Evolutionary conservation across 2,113 vertebrate species (phyloP), one percentile per base, ranked within the genome.

Genomic region (Gasterosteus aculeatus): DNA sequence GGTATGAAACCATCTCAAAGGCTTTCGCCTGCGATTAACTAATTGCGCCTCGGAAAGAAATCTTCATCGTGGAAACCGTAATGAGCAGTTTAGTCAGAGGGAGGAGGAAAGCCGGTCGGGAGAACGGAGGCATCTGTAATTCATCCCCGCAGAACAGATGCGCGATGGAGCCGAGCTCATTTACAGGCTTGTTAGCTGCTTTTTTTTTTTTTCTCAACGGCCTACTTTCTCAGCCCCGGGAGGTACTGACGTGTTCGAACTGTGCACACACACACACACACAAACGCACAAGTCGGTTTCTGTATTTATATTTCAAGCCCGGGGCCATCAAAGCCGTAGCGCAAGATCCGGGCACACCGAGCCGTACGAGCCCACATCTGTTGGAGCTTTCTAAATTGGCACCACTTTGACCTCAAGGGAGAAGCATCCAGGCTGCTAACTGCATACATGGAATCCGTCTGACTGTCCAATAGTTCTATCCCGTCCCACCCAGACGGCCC

Each of bases 101-200:
- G 71, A 78, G 85, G 16, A 78, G 80, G 75, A 29, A 84, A 85
- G 68, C 86, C 71, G 81, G 80, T 90, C 81, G 82, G 49, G 11
- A 53, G 79, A 77, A 72, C 54, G 57, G 63, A 66, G 62, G 69
- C 86, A 71, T 60, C 78, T 66, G 77, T 88, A 83, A 88, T 85
- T 84, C 79, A 78, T 90, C 86, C 77, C 82, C 69, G 38, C 82
- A 78, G 82, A 88, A 81, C 75, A 82, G 77, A 81, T 69, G 67
- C 22, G 4, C 57, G 65, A 46, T 47, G 85, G 77, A 74, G 82
- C 72, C 74, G 85, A 88, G 84, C 84, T 84, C 80, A 80, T 89
- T 92, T 85, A 77, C 51, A 68, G 62, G 22, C 76, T 80, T 53
- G 81, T 92, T 83, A 78, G 68, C 46, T 39, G 58, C 14, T 81